Base-by-base conservation (phyloP, 1,140 invertebrate species). In the Drosophila tristis region DNA sequence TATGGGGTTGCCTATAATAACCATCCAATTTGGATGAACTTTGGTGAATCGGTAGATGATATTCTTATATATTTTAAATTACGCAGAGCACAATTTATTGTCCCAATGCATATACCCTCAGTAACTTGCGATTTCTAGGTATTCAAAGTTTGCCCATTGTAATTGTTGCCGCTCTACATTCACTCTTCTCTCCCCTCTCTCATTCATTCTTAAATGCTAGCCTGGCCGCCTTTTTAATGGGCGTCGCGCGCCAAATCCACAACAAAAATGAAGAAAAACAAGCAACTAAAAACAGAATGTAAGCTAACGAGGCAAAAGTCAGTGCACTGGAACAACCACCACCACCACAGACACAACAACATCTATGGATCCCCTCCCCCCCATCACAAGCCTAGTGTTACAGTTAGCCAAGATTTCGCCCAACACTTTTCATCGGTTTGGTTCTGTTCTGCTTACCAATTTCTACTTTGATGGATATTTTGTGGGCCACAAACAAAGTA, bases 251-350 rank as follows among this genome's bases (percentile, higher is more conserved):
- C 81, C 63, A 85, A 85, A 85, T 81, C 78, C 77, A 67, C 35
- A 68, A 67, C 45, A 68, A 47, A 68, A 57, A 64, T 25, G 16
- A 48, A 31, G 29, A 65, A 66, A 82, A 81, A 81, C 76, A 64
- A 79, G 73, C 79, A 51, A 56, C 66, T 48, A 25, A 56, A 68
- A 70, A 70, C 66, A 68, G 66, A 70, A 70, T 70, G 74, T 62
- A 81, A 86, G 72, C 78, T 86, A 87, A 82, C 78, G 74, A 81
- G 68, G 64, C 62, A 74, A 71, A 78, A 82, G 64, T 81, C 81
- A 86, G 78, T 80, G 78, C 81, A 78, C 68, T 87, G 82, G 81
- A 86, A 86, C 74, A 74, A 54, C 48, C 74, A 62, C 48, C 49
- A 54, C 59, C 54, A 73, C 31, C 44, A 59, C 39, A 78, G 45